Conservation (phyloP, 2,797 vertebrate genomes). For the Pseudomugil gertrudae region DNA sequence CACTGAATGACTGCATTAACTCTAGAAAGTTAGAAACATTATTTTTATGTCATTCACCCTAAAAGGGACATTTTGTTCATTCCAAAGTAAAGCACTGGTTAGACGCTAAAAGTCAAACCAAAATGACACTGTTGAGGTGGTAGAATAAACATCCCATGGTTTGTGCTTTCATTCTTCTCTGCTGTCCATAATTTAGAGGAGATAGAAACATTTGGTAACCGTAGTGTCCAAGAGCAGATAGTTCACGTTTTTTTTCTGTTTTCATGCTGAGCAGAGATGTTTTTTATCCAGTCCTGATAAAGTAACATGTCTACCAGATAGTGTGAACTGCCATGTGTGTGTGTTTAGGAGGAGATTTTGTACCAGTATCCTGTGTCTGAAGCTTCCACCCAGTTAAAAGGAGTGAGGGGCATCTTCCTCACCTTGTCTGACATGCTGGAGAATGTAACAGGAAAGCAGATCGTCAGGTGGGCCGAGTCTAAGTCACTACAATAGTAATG, state of each 20-base stretch:
- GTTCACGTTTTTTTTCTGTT: conserved; percentile 38
- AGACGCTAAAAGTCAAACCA: conserved; percentile 8
- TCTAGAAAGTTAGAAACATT: neutral
- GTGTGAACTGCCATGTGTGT: conserved; percentile 3
- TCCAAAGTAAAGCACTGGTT: conserved; percentile 11
- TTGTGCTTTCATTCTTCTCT: conserved; percentile 13
- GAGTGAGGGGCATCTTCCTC: conserved; percentile 94
- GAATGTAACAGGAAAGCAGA: conserved; percentile 89
- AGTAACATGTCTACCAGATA: neutral
- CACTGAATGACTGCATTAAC: conserved; percentile 4
- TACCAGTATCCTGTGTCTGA: conserved; percentile 93
- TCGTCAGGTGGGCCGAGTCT: conserved; percentile 84
- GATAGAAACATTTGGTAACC: conserved; percentile 8
- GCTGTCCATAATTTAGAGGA: conserved; percentile 18
- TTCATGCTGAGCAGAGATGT: conserved; percentile 28
- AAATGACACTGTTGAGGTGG: conserved; percentile 20
- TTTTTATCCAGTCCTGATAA: conserved; percentile 11
- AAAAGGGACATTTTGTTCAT: conserved; percentile 6
- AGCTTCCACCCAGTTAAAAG: conserved; percentile 90
- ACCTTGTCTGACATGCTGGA: conserved; percentile 96
- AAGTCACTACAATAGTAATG: neutral
- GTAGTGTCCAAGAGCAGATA: conserved; percentile 26
- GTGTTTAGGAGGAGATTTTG: conserved; percentile 90
- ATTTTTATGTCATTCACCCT: conserved; percentile 6
- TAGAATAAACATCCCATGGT: conserved; percentile 14